These are phyloP conservation scores for Hypothenemus hampei DNA, from an alignment of 1,140 invertebrate genomes.

Conservation along the genomic window DNA sequence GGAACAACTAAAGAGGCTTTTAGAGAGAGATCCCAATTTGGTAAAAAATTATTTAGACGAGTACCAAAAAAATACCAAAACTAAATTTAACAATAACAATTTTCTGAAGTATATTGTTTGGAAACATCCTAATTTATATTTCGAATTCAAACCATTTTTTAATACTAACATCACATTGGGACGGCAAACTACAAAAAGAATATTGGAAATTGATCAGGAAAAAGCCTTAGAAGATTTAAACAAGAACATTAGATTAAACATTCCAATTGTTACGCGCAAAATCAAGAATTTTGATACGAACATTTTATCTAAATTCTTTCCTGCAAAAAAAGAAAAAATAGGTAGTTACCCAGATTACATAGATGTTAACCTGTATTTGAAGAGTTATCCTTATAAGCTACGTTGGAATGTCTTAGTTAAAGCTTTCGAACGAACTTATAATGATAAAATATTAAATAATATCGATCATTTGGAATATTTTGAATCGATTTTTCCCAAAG, in stretches of 20 bases:
- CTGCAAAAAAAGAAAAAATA: not conserved
- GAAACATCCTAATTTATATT: slow-evolving; percentile 13
- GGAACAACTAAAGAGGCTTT: slow-evolving; percentile 14
- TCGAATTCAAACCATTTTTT: slow-evolving; percentile 1
- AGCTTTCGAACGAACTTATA: slow-evolving; percentile 5
- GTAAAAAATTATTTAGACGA: slow-evolving; percentile 11
- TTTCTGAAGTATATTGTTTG: slow-evolving; percentile 4
- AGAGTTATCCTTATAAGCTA: slow-evolving; percentile 7
- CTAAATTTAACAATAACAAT: not conserved
- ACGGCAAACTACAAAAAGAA: slow-evolving; percentile 2
- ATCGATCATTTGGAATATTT: not conserved
- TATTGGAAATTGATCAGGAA: slow-evolving; percentile 2
- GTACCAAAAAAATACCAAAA: slow-evolving; percentile 2
- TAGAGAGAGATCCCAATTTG: slow-evolving; percentile 8
- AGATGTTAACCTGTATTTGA: not conserved
- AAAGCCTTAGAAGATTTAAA: slow-evolving; percentile 5
- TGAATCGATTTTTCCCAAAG: not conserved
- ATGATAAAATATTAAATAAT: slow-evolving; percentile 6
- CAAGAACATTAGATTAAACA: not conserved
- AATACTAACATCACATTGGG: not conserved
- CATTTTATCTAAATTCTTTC: slow-evolving; percentile 8
- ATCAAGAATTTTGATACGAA: slow-evolving; percentile 11
- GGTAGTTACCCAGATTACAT: not conserved
- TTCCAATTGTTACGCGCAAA: not conserved
- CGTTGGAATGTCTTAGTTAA: slow-evolving; percentile 2